These are phyloP conservation scores for Marronus borbonicus DNA, from an alignment of 2,888 invertebrate species.

Conservation along the genomic window DNA sequence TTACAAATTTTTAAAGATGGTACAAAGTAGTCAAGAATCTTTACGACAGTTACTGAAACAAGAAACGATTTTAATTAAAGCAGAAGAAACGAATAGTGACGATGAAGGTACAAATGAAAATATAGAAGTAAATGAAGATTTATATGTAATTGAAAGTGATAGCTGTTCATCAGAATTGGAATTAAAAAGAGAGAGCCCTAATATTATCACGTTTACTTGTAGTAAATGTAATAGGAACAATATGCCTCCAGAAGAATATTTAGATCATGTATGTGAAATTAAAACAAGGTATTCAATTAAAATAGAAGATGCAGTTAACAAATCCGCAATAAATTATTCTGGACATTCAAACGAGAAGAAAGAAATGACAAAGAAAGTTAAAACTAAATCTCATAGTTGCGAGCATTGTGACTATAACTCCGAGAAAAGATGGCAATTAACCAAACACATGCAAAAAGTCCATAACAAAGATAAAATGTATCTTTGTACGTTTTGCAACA, in stretches of 20 bases:
- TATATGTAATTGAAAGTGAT: background rate
- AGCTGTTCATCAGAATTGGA: background rate
- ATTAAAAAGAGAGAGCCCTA: background rate
- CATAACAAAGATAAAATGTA: conserved; percentile 58
- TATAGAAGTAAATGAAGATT: conserved; percentile 3
- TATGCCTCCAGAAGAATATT: conserved; percentile 47
- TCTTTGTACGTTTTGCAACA: conserved; percentile 59
- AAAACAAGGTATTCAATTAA: conserved; percentile 11
- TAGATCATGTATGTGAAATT: conserved; percentile 16
- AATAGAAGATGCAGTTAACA: background rate
- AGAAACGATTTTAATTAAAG: background rate
- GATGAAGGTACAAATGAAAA: background rate
- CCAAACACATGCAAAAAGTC: conserved; percentile 59
- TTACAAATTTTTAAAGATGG: conserved; percentile 60
- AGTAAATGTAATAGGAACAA: conserved; percentile 48
- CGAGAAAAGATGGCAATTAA: conserved; percentile 59
- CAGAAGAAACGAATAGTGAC: background rate
- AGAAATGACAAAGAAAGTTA: conserved; percentile 26
- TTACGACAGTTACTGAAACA: conserved; percentile 49
- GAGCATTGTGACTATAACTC: conserved; percentile 59
- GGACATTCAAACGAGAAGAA: conserved; percentile 9
- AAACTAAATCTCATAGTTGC: conserved; percentile 54
- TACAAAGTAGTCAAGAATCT: conserved; percentile 59
- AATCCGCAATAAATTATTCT: background rate
- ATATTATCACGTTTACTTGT: background rate